Conservation (phyloP, 2,888 invertebrate genomes). For the Neria commutata region DNA sequence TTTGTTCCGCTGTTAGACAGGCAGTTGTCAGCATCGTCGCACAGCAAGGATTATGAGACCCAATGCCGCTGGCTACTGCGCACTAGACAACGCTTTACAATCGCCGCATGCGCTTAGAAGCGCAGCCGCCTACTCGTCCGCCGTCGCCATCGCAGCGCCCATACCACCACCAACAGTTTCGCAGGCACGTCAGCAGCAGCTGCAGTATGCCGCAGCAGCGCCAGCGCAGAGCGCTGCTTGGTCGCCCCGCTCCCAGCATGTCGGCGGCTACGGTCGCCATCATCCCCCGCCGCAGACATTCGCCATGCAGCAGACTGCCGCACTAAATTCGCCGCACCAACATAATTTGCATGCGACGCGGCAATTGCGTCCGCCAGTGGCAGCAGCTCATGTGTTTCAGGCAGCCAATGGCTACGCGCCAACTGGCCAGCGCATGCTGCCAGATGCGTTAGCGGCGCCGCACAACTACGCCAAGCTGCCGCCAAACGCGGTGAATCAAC, state of each 20-base stretch:
- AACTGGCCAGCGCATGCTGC: neutral
- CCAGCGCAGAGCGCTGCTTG: no score
- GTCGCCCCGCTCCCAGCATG: neutral
- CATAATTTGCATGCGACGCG: no score
- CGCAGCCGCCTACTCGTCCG: slow-evolving; percentile 3
- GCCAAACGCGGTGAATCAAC: slow-evolving; percentile 47
- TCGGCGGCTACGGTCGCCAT: slow-evolving; percentile 9
- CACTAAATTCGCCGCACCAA: neutral
- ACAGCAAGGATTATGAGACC: slow-evolving; percentile 51
- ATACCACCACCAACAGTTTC: slow-evolving; percentile 15
- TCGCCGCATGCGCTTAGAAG: slow-evolving; percentile 19
- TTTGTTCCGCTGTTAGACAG: neutral
- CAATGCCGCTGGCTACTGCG: slow-evolving; percentile 48
- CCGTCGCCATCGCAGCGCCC: slow-evolving; percentile 16
- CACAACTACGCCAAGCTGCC: slow-evolving; percentile 44
- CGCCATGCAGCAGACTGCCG: slow-evolving; percentile 4
- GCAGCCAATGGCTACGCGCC: slow-evolving; percentile 21
- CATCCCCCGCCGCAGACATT: slow-evolving; percentile 17
- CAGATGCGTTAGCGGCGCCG: slow-evolving; percentile 21
- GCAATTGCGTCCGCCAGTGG: slow-evolving; percentile 24
- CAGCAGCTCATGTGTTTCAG: slow-evolving; percentile 13
- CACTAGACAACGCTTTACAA: slow-evolving; percentile 39
- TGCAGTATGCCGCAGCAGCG: slow-evolving; percentile 11
- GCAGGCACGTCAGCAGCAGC: slow-evolving; percentile 14
- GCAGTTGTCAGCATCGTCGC: neutral